phyloP scores from a whole-genome alignment of 1,140 invertebrate genomes.

The Laupala kohalensis region DNA sequence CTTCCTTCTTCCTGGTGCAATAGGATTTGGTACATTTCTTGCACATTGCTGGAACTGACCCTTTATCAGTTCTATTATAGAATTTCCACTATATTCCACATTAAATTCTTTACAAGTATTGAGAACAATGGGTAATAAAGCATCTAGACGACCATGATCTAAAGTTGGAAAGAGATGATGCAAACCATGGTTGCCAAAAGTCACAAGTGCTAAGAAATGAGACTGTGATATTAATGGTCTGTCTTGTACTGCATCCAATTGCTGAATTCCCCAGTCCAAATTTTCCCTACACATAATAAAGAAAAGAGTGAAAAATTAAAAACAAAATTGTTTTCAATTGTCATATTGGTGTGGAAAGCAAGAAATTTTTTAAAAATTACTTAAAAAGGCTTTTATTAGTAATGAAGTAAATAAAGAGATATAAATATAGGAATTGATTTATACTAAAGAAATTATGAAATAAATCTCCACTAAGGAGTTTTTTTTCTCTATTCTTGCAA shows the following conservation, averaged over 20 bases:
- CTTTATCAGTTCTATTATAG: not conserved
- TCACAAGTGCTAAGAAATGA: constrained; percentile 50
- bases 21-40: not conserved
- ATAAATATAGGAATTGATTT: too few species aligned
- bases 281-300: constrained; percentile 30
- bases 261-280: constrained; percentile 63
- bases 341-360: too few species aligned
- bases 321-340: too few species aligned
- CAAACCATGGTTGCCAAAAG: constrained; percentile 62
- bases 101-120: constrained; percentile 9
- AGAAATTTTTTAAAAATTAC: too few species aligned
- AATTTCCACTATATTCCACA: not conserved
- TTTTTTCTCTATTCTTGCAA: too few species aligned
- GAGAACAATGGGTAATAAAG: constrained; percentile 38
- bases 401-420: too few species aligned
- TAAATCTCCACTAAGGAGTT: too few species aligned
- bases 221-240: constrained; percentile 52
- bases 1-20: not conserved
- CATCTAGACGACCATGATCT: constrained; percentile 48
- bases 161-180: constrained; percentile 74
- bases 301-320: too few species aligned
- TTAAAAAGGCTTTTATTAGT: too few species aligned
- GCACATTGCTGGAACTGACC: constrained; percentile 10
- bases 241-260: constrained; percentile 62
- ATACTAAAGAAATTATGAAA: too few species aligned